Percentiles rank a stretch among this genome's conserved stretches.
phyloP scores from a whole-genome alignment of 2,888 invertebrate genomes.

The Drosophila anceps region DNA sequence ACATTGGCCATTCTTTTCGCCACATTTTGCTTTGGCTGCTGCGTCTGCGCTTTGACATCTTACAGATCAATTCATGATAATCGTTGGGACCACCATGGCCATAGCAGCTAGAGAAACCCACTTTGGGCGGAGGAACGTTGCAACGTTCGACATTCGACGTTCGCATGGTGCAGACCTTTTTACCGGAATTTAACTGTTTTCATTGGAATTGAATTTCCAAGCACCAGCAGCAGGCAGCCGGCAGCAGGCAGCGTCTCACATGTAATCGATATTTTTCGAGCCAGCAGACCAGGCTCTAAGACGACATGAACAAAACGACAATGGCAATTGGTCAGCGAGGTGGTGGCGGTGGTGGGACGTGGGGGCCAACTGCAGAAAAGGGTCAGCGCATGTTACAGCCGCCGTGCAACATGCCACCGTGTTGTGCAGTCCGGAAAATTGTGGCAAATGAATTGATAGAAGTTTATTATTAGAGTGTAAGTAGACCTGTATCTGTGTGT shows the following conservation, averaged over 20 bases:
- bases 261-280: conserved; percentile 82
- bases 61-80: conserved; percentile 84
- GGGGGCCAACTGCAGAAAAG: conserved; percentile 36
- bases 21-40: conserved; percentile 47
- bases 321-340: conserved; percentile 41
- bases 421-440: conserved; percentile 50
- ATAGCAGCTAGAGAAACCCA: conserved; percentile 50
- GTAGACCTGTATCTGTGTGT: not conserved
- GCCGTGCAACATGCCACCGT: conserved; percentile 71
- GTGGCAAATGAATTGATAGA: conserved; percentile 68
- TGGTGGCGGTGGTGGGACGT: conserved; percentile 1
- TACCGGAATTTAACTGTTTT: conserved; percentile 81
- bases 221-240: conserved; percentile 21
- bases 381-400: conserved; percentile 63
- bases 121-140: conserved; percentile 62
- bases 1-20: conserved; percentile 72
- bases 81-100: conserved; percentile 82
- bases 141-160: conserved; percentile 41
- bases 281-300: conserved; percentile 53
- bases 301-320: conserved; percentile 51
- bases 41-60: conserved; percentile 82
- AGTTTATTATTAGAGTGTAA: conserved; percentile 63
- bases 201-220: conserved; percentile 77
- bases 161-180: conserved; percentile 74
- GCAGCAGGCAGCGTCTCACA: conserved; percentile 61